Conservation (phyloP, 2,888 invertebrate genomes). For the Rhyacophila evoluta region DNA sequence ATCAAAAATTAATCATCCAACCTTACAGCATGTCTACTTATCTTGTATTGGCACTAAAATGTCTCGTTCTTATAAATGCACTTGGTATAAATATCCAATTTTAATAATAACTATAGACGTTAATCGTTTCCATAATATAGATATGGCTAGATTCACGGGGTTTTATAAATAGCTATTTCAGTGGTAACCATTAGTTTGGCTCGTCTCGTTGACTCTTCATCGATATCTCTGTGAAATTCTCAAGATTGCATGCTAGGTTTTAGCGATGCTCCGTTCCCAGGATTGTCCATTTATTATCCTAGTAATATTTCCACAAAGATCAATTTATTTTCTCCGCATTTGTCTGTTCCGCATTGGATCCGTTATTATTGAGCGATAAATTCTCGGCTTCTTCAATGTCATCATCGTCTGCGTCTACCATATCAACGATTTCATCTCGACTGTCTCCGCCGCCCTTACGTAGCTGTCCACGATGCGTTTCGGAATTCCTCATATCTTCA, state of each 20-base stretch:
- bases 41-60: not conserved
- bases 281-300: constrained; percentile 29
- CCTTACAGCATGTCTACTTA: not conserved
- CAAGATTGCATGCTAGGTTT: no score
- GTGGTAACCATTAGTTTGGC: not conserved
- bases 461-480: constrained; percentile 58
- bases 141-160: not conserved
- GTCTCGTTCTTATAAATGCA: not conserved
- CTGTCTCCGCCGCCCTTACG: constrained; percentile 36
- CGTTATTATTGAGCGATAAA: constrained; percentile 64
- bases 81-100: constrained; percentile 19
- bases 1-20: not conserved
- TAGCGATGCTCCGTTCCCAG: not conserved
- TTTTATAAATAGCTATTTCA: not conserved
- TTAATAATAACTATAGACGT: not conserved
- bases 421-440: constrained; percentile 42
- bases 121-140: not conserved
- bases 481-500: constrained; percentile 62
- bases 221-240: not conserved
- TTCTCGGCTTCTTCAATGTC: constrained; percentile 64
- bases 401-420: constrained; percentile 63
- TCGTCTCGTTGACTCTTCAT: not conserved
- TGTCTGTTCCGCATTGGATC: constrained; percentile 43
- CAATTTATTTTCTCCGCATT: constrained; percentile 47
- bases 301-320: constrained; percentile 43